These are phyloP conservation scores for Sminthurides aquaticus DNA, from an alignment of 2,888 invertebrate genomes.

Conservation along the genomic window DNA sequence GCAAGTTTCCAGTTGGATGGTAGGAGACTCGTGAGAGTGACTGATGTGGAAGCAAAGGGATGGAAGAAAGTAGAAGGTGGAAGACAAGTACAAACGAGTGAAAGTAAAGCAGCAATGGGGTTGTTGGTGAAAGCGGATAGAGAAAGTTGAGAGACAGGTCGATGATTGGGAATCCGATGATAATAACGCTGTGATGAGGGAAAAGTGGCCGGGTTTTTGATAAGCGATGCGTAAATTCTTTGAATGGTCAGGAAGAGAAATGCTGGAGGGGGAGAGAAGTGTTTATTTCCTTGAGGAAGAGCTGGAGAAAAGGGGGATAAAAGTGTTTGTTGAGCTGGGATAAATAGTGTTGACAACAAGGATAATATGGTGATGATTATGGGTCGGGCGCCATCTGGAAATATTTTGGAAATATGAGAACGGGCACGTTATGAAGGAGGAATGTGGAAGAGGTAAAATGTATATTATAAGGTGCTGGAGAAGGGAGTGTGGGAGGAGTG, in stretches of 20 bases:
- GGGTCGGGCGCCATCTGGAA: not conserved
- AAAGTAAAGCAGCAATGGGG: too few species aligned
- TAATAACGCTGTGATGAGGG: not conserved
- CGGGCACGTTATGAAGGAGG: too few species aligned
- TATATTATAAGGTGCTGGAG: too few species aligned
- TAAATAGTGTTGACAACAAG: constrained; percentile 1
- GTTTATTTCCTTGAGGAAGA: not conserved
- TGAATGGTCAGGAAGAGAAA: constrained; percentile 1
- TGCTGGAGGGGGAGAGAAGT: too few species aligned
- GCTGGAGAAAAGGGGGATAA: not conserved
- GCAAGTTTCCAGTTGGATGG: constrained; percentile 7
- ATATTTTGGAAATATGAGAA: not conserved
- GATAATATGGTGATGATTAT: constrained; percentile 1
- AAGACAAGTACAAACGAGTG: too few species aligned
- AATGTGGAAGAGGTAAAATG: too few species aligned
- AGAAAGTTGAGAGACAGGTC: constrained; percentile 1
- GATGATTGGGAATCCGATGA: constrained; percentile 2
- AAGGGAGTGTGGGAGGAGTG: too few species aligned
- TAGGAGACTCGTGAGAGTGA: not conserved
- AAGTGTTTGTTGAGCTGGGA: not conserved
- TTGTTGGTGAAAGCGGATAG: not conserved
- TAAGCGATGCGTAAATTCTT: constrained; percentile 20
- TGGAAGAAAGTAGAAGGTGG: not conserved
- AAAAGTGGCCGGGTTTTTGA: constrained; percentile 6
- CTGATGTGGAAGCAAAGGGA: not conserved